phyloP scores from a whole-genome alignment of 2,888 invertebrate species.

The Mythimna lalbum region DNA sequence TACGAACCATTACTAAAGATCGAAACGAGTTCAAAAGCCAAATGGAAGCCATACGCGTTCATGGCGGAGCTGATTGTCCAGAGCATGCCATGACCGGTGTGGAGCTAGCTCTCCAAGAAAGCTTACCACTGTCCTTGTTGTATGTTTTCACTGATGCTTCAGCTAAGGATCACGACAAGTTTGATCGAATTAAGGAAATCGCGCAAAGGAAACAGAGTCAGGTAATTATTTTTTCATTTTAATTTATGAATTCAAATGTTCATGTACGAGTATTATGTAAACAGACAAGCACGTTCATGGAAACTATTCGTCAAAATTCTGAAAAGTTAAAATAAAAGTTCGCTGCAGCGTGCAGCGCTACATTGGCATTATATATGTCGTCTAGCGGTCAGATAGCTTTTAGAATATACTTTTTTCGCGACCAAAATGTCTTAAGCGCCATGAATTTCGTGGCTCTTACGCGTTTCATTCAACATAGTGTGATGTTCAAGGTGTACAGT shows the following conservation, averaged over 20 bases:
- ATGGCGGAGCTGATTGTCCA: slow-evolving; percentile 75
- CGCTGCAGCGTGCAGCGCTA: no score
- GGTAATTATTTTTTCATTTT: slow-evolving; percentile 61
- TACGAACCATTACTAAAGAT: slow-evolving; percentile 68
- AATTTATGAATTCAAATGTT: background rate
- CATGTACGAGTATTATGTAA: no score
- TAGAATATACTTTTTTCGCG: no score
- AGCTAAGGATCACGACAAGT: slow-evolving; percentile 70
- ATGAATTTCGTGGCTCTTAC: no score
- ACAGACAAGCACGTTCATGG: no score
- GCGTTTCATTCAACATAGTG: no score
- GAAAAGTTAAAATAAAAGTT: no score
- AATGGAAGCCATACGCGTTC: slow-evolving; percentile 59
- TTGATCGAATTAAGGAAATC: slow-evolving; percentile 69
- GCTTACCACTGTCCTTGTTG: slow-evolving; percentile 74
- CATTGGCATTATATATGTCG: no score
- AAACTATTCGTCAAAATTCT: no score
- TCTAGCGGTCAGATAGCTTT: no score
- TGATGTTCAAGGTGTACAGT: no score
- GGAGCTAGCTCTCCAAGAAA: slow-evolving; percentile 69
- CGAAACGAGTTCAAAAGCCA: slow-evolving; percentile 68
- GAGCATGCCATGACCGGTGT: slow-evolving; percentile 80
- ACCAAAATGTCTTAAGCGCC: no score
- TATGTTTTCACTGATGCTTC: slow-evolving; percentile 84
- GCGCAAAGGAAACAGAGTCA: slow-evolving; percentile 73